A percentile compares a stretch with the other conserved stretches of the same genome.
Evolutionary conservation across 2,888 invertebrate species (phyloP).

Genomic region (Auanema freiburgensis): DNA sequence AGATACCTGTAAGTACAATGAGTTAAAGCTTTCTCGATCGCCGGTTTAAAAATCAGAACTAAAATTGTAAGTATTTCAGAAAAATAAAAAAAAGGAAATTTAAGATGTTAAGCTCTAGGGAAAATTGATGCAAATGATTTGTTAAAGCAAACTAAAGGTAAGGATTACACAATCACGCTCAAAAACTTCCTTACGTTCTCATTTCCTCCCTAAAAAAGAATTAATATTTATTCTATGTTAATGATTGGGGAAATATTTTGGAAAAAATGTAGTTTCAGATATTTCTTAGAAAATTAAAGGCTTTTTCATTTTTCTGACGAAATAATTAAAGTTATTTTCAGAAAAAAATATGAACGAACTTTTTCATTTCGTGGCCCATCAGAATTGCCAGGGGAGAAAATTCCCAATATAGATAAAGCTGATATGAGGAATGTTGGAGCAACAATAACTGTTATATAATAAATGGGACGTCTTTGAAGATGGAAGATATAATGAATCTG

Average conservation of each 20-base stretch:
- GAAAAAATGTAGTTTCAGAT: too few relatives aligned
- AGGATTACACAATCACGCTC: constrained; percentile 1
- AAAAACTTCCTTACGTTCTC: constrained; percentile 4
- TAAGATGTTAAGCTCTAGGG: background rate
- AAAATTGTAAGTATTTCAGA: background rate
- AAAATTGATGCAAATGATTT: background rate
- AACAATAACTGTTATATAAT: constrained; percentile 59
- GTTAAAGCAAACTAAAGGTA: background rate
- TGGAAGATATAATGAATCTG: constrained; percentile 60
- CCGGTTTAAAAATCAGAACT: background rate
- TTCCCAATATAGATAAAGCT: constrained; percentile 55
- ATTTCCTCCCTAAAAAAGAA: background rate
- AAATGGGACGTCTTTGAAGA: constrained; percentile 54
- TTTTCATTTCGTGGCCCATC: constrained; percentile 59
- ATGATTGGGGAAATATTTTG: too few relatives aligned
- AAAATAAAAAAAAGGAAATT: background rate
- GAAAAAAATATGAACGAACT: constrained; percentile 15
- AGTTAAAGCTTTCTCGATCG: background rate
- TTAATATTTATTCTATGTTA: too few relatives aligned
- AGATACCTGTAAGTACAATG: constrained; percentile 41
- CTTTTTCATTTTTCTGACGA: background rate
- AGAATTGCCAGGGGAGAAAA: constrained; percentile 55
- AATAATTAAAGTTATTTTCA: constrained; percentile 11
- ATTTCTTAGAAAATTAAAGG: background rate
- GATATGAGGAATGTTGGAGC: constrained; percentile 59